These are phyloP conservation scores for Pterobdella sp. DNA, from an alignment of 2,888 invertebrate genomes.

Conservation along the genomic window DNA sequence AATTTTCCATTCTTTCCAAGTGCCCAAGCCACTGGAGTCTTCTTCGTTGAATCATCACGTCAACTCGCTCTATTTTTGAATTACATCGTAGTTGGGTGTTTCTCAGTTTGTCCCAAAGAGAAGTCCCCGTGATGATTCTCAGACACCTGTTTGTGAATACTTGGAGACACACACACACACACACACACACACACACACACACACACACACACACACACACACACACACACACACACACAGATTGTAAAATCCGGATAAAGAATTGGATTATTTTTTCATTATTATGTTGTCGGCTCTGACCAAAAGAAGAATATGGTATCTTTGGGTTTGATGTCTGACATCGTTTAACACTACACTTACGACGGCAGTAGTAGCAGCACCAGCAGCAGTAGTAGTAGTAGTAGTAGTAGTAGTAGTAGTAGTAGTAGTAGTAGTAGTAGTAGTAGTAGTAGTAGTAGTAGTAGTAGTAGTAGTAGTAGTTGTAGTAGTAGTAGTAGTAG, in stretches of 20 bases:
- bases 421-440: conserved; percentile 20
- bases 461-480: conserved; percentile 11
- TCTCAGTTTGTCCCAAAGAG: too few relatives aligned
- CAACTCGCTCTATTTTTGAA: too few relatives aligned
- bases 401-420: conserved; percentile 11
- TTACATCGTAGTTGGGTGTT: too few relatives aligned
- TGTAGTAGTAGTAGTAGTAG: too few relatives aligned
- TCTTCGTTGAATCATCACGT: too few relatives aligned
- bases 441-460: conserved; percentile 13
- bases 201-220: conserved; percentile 2
- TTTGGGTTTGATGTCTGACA: too few relatives aligned
- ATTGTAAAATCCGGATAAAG: not conserved
- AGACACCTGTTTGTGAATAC: too few relatives aligned
- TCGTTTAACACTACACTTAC: not conserved
- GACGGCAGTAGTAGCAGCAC: not conserved
- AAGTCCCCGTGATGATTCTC: too few relatives aligned
- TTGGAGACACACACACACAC: too few relatives aligned
- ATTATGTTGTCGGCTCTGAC: not conserved
- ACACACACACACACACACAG: not conserved
- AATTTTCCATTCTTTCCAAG: too few relatives aligned
- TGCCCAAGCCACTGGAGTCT: too few relatives aligned
- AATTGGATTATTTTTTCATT: not conserved
- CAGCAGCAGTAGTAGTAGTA: conserved; percentile 4
- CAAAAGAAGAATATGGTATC: not conserved
- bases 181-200: too few relatives aligned